phyloP scores from a whole-genome alignment of 37 sponge, comb jelly and placozoan species.

The Eunapius fragilis region DNA sequence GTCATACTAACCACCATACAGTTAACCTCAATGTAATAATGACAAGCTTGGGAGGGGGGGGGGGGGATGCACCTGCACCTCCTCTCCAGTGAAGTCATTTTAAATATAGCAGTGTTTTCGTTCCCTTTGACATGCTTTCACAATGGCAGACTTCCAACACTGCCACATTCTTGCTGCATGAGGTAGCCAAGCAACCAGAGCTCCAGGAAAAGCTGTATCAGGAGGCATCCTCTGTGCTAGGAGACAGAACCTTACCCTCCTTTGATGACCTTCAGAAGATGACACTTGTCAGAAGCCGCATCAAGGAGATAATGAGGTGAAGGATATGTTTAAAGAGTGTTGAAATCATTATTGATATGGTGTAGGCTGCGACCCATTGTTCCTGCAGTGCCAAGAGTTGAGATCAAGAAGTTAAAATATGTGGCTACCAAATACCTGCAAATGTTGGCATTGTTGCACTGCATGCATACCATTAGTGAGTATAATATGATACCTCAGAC shows the following conservation, averaged over 20 bases:
- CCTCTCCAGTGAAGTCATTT: too few relatives aligned
- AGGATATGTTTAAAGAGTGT: background rate
- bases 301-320: conserved; percentile 34
- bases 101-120: too few relatives aligned
- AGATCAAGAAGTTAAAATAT: background rate
- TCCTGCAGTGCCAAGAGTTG: background rate
- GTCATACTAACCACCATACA: too few relatives aligned
- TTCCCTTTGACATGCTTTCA: too few relatives aligned
- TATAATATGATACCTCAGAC: conserved; percentile 6
- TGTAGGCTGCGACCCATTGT: conserved; percentile 22
- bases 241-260: background rate
- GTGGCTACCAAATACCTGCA: conserved; percentile 50
- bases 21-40: too few relatives aligned
- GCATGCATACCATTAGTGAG: background rate
- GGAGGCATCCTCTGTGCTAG: conserved; percentile 16
- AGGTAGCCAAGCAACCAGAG: conserved; percentile 36
- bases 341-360: background rate
- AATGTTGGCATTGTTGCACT: background rate
- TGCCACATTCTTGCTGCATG: conserved; percentile 34
- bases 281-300: conserved; percentile 28
- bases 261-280: conserved; percentile 34
- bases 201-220: conserved; percentile 33
- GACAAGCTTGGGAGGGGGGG: too few relatives aligned
- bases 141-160: conserved; percentile 44
- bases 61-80: too few relatives aligned